phyloP scores from a whole-genome alignment of 1,140 invertebrate genomes.

The Scylla paramamosain region DNA sequence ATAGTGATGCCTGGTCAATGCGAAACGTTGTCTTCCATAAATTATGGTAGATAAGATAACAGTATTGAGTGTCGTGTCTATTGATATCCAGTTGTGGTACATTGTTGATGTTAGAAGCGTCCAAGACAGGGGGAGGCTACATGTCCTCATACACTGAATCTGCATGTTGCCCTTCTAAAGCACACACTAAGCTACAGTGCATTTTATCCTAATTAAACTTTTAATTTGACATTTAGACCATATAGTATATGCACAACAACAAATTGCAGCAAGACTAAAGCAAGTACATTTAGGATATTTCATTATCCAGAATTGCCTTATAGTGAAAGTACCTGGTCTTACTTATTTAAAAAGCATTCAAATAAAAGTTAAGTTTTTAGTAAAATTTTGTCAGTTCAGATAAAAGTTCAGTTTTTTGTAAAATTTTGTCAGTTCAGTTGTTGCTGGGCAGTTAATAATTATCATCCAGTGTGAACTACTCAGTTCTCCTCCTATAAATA shows the following conservation, averaged over 20 bases:
- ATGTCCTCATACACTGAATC: neutral
- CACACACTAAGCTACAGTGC: neutral
- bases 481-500: neutral
- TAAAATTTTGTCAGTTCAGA: neutral
- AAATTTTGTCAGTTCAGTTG: neutral
- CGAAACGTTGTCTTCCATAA: slow-evolving; percentile 71
- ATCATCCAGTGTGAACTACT: neutral
- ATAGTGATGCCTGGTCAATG: slow-evolving; percentile 70
- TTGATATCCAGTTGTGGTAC: slow-evolving; percentile 25
- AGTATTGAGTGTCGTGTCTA: slow-evolving; percentile 60
- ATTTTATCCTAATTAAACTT: neutral
- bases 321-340: neutral
- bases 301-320: neutral
- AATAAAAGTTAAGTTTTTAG: neutral
- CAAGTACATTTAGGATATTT: neutral
- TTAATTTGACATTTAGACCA: neutral
- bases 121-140: neutral
- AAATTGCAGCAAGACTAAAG: neutral
- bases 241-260: neutral
- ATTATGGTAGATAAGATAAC: slow-evolving; percentile 66
- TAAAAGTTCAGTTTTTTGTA: neutral
- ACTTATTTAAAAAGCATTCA: neutral
- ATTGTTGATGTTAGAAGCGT: neutral
- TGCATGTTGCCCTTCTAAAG: neutral
- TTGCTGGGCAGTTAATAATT: neutral